phyloP scores from a whole-genome alignment of 2,797 vertebrate species.

The Antrozous pallidus region DNA sequence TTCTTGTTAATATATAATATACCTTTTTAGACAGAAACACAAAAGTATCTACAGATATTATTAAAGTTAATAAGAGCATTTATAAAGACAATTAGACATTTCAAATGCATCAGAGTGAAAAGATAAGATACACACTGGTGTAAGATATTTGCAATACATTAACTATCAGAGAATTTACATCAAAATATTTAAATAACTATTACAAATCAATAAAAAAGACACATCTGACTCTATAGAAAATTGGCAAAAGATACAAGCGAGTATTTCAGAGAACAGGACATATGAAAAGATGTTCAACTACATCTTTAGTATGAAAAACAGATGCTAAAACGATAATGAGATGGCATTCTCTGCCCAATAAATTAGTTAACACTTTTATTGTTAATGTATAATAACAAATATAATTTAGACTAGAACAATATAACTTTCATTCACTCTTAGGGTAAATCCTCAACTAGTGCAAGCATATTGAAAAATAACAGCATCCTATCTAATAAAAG shows the following conservation, averaged over 20 bases:
- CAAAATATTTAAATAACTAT: conserved; percentile 18
- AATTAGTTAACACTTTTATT: neutral
- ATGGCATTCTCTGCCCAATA: neutral
- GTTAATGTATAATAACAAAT: neutral
- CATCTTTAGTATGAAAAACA: neutral
- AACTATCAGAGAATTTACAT: neutral
- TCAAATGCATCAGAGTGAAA: neutral
- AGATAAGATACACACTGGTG: neutral
- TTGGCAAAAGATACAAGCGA: neutral
- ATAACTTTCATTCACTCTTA: neutral
- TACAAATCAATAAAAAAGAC: neutral
- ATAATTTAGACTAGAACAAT: neutral
- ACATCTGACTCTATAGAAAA: neutral
- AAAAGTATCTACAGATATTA: neutral
- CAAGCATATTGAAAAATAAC: neutral
- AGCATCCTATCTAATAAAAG: neutral
- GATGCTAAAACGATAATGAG: neutral
- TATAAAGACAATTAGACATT: neutral
- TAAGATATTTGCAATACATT: neutral
- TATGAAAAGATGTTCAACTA: neutral
- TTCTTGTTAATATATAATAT: neutral
- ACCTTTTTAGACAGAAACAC: neutral
- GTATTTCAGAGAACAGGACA: neutral
- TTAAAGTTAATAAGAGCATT: neutral
- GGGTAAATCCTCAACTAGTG: neutral